Percentiles rank a stretch among this genome's conserved stretches.
Evolutionary conservation across 2,797 vertebrate species (phyloP).

Genomic region (Mycteria americana): DNA sequence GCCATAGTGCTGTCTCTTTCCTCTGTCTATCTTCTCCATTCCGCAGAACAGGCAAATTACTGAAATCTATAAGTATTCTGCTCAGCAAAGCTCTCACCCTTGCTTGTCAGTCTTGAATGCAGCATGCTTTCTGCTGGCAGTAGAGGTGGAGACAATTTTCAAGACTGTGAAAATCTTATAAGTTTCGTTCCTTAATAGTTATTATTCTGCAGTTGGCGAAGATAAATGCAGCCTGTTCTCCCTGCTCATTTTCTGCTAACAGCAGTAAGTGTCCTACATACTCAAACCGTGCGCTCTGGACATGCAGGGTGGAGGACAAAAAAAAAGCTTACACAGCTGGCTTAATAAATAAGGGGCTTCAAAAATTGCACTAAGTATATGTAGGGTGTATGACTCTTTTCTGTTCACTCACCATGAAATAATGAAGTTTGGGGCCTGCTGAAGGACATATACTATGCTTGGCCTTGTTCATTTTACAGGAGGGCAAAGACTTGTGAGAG

Average conservation of each 20-base stretch:
- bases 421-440: background rate
- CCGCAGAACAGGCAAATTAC: background rate
- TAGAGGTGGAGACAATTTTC: slow-evolving; percentile 27
- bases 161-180: slow-evolving; percentile 33
- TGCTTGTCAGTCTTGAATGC: slow-evolving; percentile 35
- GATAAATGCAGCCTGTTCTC: slow-evolving; percentile 1
- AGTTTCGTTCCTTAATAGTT: slow-evolving; percentile 37
- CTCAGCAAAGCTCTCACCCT: slow-evolving; percentile 32
- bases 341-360: background rate
- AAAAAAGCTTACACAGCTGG: background rate
- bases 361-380: background rate
- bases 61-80: slow-evolving; percentile 40
- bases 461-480: background rate
- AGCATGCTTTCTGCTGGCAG: slow-evolving; percentile 16
- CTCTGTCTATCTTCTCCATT: background rate
- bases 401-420: background rate
- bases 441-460: background rate
- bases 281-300: background rate
- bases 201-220: background rate
- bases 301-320: background rate
- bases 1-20: slow-evolving; percentile 35
- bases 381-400: background rate
- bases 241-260: slow-evolving; percentile 17
- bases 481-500: background rate
- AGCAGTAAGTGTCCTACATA: background rate